Evolutionary conservation across 1,140 invertebrate species (phyloP), one percentile per base, ranked within the genome.

Genomic region (Cotesia glomerata): DNA sequence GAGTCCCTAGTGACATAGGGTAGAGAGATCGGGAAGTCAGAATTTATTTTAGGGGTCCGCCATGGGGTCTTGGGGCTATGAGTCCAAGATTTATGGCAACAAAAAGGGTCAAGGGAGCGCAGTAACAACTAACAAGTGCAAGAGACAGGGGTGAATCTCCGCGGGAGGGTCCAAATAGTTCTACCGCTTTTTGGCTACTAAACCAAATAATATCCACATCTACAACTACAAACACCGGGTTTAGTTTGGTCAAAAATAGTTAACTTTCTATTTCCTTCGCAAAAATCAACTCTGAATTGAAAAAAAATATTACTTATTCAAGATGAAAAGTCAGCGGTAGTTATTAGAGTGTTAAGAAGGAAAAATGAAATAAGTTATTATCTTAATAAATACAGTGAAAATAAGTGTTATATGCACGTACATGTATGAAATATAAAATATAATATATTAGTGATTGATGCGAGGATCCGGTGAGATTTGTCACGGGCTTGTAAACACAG

Each of bases 81-180:
- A 74, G 71, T 72, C 68, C 76, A 81, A 76, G 79, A 85, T 84
- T 85, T 84, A 82, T 83, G 77, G 72, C 79, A 78, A 81, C 81
- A 72, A 74, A 79, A 78, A 82, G 82, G 82, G 83, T 83, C 82
- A 84, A 84, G 82, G 81, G 80, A 82, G 82, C 80, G 75, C 77
- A 75, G 76, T 77, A 61, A 64, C 45, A 75, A 76, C 77, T 75
- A 77, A 84, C 81, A 84, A 85, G 82, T 84, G 81, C 79, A 78
- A 58, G 73, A 74, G 75, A 79, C 58, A 76, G 71, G 64, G 71
- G 18, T n/a, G 16, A 54, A 4, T 54, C 7, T 18, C 56, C n/a
- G 56, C 14, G 56, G 56, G 26, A 58, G 18, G 14, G 56, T 58
- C 56, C n/a, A 58, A 65, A 65, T 11, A 39, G n/a, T 66, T 52